These are phyloP conservation scores for Diachrysia chrysitis DNA, from an alignment of 2,888 invertebrate species.

Conservation along the genomic window DNA sequence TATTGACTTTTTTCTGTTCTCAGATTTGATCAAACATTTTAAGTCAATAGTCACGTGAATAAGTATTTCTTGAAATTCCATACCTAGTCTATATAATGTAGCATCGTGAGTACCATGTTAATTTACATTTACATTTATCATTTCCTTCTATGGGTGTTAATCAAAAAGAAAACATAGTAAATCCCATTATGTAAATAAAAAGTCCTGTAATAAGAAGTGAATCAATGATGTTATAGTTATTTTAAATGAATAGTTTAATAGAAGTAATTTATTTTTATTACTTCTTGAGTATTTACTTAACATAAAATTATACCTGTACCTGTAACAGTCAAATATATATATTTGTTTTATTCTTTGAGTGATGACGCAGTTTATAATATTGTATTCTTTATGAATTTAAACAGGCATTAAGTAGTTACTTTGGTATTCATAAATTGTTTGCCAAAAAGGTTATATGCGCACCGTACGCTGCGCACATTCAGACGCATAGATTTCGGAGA, in stretches of 20 bases:
- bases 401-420: conserved; percentile 41
- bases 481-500: conserved; percentile 20
- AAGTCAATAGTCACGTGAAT: conserved; percentile 44
- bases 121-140: conserved; percentile 25
- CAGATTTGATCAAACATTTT: conserved; percentile 23
- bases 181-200: conserved; percentile 18
- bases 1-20: neutral
- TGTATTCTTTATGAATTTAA: conserved; percentile 49
- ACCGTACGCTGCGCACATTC: conserved; percentile 16
- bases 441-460: conserved; percentile 45
- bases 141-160: conserved; percentile 35
- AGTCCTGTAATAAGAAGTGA: neutral
- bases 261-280: conserved; percentile 5
- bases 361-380: conserved; percentile 33
- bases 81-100: conserved; percentile 19
- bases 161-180: conserved; percentile 37
- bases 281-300: neutral
- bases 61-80: conserved; percentile 26
- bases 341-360: conserved; percentile 34
- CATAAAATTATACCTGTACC: neutral
- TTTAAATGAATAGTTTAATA: conserved; percentile 14
- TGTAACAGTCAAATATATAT: conserved; percentile 6
- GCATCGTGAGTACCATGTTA: conserved; percentile 37
- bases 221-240: conserved; percentile 31
- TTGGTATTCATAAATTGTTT: conserved; percentile 50